Evolutionary conservation across 2,797 vertebrate species (phyloP), one percentile per base, ranked within the genome.

Genomic region (Tokudaia tokunoshimensis): DNA sequence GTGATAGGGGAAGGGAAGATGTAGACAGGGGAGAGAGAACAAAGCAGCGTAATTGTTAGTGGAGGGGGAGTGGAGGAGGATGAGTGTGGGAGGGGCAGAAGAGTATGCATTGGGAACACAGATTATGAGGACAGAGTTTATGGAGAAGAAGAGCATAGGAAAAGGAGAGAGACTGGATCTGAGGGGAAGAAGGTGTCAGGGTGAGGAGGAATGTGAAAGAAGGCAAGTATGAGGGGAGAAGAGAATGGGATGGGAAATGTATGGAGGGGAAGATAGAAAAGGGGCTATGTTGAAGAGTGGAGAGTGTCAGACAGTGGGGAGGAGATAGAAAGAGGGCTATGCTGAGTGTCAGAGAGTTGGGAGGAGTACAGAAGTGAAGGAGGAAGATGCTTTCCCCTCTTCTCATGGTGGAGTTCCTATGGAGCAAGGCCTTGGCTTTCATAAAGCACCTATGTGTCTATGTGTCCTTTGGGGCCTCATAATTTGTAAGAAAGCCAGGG

Each of bases 321-420:
- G 17, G 10, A 67, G 34, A 9, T 11, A 65, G 63, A 31, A 31
- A 65, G 63, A 12, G 26, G 63, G 63, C 26, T 31, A 5, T 12
- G 29, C 63, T 65, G 63, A 65, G 29, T 31, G 44, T 1, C 59
- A 3, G 50, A 31, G 70, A 8, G 20, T 76, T 2, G 17, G 17
- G 31, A 90, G 29, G 81, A 50, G 57, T 2, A 31, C 17, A 29
- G 63, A 1, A 2, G n/a, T 4, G 31, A 50, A 52, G 65, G 6
- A 59, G 37, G 47, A 59, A 13, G 9, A 19, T 0, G 1, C 17
- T 52, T 19, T 78, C 11, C 61, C 52, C 67, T 41, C n/a, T 41
- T 29, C 26, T 63, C 2, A 0, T 10, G 78, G 50, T 0, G 3
- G 37, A n/a, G 26, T 5, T 41, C 1, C n/a, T 14, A 1, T 7